Base-by-base conservation (phyloP, 1,140 invertebrate species). In the Nebria ingens region DNA sequence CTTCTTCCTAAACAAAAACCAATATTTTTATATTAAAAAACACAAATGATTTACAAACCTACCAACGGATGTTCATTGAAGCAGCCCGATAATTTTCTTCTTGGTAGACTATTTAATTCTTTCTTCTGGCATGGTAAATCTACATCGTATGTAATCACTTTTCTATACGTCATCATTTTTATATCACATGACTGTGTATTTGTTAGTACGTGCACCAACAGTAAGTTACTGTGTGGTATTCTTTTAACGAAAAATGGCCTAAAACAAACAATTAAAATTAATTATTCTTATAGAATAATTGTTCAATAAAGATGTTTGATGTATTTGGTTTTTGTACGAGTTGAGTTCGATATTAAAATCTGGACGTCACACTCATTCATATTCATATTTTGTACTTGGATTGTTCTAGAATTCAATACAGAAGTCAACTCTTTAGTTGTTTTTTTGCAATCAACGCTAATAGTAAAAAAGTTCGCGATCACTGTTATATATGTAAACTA, bases 191-290 rank as follows among this genome's bases (percentile, higher is more conserved):
- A 62, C 6, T 65, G 53, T 53, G n/a, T 59, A 15, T 6, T 70
- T n/a, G 61, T 68, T 57, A 87, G 78, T 1, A 89, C 79, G 0
- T 91, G 86, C 2, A 93, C 76, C 42, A 94, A 71, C 9, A 94
- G 65, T 51, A 94, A 72, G 73, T 94, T 94, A 9, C 85, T 87
- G 59, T 85, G 76, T 1, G 81, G 79, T 49, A 91, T 81, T 61
- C 76, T 79, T 61, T 84, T 83, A 1, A 88, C 77, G 62, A 81
- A 80, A 64, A 85, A 84, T 12, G 81, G 79, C 71, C 87, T 90
- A 64, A 62, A 77, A 65, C 70, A 34, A 9, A 9, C 17, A 11
- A 45, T 45, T 45, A 62, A 1, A 69, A 69, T 52, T 66, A 63
- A 54, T 29, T 2, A 40, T 22, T 45, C 45, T 52, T 40, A n/a